These are phyloP conservation scores for Popillia japonica DNA, from an alignment of 1,140 invertebrate genomes.

Conservation along the genomic window DNA sequence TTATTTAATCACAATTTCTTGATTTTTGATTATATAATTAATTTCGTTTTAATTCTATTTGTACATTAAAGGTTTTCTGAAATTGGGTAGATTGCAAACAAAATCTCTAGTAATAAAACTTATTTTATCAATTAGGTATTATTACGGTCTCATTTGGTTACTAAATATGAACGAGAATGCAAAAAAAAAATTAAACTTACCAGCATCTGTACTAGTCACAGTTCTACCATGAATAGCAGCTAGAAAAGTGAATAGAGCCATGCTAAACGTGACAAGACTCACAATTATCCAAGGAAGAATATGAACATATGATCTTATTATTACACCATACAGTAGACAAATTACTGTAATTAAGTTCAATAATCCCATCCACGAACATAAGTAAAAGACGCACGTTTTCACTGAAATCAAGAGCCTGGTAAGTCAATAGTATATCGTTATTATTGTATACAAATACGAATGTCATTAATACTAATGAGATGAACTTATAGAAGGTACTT, in stretches of 20 bases:
- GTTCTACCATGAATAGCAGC: not conserved
- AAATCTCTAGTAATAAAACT: no score
- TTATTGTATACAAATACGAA: not conserved
- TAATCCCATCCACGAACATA: conserved; percentile 19
- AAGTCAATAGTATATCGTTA: not conserved
- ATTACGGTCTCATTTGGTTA: no score
- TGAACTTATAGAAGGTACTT: not conserved
- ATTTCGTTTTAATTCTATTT: no score
- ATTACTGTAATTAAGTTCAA: conserved; percentile 8
- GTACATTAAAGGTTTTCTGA: no score
- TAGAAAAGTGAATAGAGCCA: conserved; percentile 9
- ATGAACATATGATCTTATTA: not conserved
- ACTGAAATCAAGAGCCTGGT: not conserved
- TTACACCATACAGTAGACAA: conserved; percentile 4
- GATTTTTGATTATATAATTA: no score
- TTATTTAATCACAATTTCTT: no score
- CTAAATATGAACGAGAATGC: no score
- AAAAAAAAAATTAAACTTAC: not conserved
- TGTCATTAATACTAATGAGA: not conserved
- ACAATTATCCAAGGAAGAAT: conserved; percentile 20
- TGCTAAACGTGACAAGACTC: not conserved
- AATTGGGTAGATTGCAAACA: no score
- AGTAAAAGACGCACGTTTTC: conserved; percentile 15
- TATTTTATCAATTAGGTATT: no score
- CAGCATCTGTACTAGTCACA: not conserved